Conservation (phyloP, 2,797 vertebrate species). For the Hyperoplus lanceolatus region DNA sequence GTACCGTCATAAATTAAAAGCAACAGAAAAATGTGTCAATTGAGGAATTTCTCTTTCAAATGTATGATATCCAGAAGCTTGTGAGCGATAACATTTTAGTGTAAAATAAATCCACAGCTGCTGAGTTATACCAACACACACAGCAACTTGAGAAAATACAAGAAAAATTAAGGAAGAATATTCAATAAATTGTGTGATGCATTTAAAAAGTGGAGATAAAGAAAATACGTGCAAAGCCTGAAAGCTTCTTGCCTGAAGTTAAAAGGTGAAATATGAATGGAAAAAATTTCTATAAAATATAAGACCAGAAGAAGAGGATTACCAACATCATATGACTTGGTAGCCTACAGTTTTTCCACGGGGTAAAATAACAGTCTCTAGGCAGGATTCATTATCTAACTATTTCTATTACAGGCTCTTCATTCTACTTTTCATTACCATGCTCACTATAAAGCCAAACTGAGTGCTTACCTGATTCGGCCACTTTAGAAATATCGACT, state of each 20-base stretch:
- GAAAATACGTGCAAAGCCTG: not conserved
- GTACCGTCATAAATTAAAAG: not conserved
- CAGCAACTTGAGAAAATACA: not conserved
- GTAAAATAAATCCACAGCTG: not conserved
- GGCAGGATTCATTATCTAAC: not conserved
- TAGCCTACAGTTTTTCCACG: not conserved
- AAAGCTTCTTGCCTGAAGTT: not conserved
- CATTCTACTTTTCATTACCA: not conserved
- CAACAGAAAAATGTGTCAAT: not conserved
- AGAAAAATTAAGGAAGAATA: not conserved
- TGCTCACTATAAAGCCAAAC: not conserved
- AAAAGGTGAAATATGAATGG: too few species aligned
- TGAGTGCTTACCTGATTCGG: conserved; percentile 88
- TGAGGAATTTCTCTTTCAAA: not conserved
- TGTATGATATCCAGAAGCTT: not conserved
- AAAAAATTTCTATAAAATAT: too few species aligned
- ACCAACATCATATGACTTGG: not conserved
- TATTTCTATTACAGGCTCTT: not conserved
- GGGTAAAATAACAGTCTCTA: not conserved
- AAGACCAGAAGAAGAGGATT: too few species aligned
- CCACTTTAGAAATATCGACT: conserved; percentile 92
- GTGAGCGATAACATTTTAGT: not conserved
- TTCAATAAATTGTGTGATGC: not conserved
- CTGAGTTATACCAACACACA: not conserved
- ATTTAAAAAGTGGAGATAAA: not conserved